Conservation (phyloP, 2,113 vertebrate species). For the Thalassarche chlororhynchos region DNA sequence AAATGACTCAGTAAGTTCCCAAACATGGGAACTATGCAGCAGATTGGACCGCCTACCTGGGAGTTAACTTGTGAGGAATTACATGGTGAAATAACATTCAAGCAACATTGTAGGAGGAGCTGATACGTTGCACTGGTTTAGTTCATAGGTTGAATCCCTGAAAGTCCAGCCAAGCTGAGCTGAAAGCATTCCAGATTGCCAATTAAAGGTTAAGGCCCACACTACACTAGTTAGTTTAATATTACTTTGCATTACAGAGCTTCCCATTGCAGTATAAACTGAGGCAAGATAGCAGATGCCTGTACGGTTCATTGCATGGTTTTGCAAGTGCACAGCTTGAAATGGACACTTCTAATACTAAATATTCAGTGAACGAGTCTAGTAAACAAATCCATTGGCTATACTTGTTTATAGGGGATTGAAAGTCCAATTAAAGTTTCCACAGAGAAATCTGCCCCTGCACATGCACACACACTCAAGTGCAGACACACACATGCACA, state of each 20-base stretch:
- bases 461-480: accelerated
- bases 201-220: background rate
- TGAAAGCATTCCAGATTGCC: background rate
- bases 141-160: background rate
- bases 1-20: background rate
- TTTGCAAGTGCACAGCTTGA: constrained; percentile 7
- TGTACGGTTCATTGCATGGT: background rate
- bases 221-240: background rate
- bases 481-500: background rate
- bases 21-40: background rate
- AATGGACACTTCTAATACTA: background rate
- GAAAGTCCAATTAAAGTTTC: background rate
- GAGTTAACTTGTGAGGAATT: background rate
- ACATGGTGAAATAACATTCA: background rate
- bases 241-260: background rate
- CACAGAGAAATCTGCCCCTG: background rate
- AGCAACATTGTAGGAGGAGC: background rate
- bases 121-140: background rate
- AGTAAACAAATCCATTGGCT: background rate
- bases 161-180: background rate
- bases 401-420: background rate
- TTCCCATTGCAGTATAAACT: background rate
- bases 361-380: background rate
- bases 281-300: background rate
- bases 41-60: background rate